Evolutionary conservation across 1,140 invertebrate species (phyloP), one percentile per base, ranked within the genome.

Genomic region (Heliconius congener): DNA sequence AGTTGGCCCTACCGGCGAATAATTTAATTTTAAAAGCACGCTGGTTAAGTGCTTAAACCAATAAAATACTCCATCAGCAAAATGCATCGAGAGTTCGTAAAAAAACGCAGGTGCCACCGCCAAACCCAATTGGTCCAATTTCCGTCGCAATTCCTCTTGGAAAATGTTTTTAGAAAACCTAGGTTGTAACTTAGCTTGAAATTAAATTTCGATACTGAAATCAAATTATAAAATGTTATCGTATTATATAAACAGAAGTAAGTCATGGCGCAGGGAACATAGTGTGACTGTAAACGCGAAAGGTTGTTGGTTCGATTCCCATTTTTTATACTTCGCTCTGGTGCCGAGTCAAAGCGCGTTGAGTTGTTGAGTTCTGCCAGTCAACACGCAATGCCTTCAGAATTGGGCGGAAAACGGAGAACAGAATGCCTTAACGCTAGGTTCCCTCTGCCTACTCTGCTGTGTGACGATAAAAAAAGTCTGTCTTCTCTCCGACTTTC

Each of bases 41-140:
- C 55, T 60, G 76, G 39, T 39, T 55, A 70, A 55, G 46, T 52
- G 50, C n/a, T 71, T 77, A 50, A 71, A 77, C 74, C 60, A 77
- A 71, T 71, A 77, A 71, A 77, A 46, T 70, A 50, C 9, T 66
- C 60, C 75, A 71, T 74, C 73, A 76, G 75, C 27, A 23, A 66
- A 13, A 66, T 66, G 60, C 27, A 66, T 66, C 27, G 27, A 18
- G 30, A 16, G 71, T 6, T 71, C 16, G 34, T 19, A 42, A 72
- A 78, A 76, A 77, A 71, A n/a, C n/a, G 75, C 18, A 46, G 27
- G 60, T 70, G 30, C 23, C 27, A 71, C 66, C 13, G 57, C 34
- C 57, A 66, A 71, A 70, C 50, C 39, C 76, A 71, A 66, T 70
- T 23, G 60, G 18, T 66, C 27, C n/a, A 27, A 66, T 30, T 66